Evolutionary conservation across 2,888 invertebrate genomes (phyloP).

Genomic region (Atherix ibis): DNA sequence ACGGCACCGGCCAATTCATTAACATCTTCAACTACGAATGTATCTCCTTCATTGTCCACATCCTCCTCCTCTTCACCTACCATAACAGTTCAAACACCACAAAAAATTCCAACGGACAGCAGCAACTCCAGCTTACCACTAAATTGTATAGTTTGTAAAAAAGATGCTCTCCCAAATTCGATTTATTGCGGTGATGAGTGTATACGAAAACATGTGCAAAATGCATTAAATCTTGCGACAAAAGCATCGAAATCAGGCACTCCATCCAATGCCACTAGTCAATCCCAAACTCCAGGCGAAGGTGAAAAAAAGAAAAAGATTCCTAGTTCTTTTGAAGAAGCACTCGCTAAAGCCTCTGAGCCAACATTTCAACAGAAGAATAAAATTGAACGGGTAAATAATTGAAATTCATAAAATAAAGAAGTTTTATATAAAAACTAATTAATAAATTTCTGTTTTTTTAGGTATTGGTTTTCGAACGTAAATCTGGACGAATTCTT

Average conservation of each 20-base stretch:
- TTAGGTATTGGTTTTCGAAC: constrained; percentile 64
- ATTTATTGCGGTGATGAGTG: constrained; percentile 84
- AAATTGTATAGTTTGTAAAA: constrained; percentile 62
- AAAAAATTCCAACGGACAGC: too few relatives aligned
- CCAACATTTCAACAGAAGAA: constrained; percentile 19
- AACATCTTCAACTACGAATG: too few relatives aligned
- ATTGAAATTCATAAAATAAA: too few relatives aligned
- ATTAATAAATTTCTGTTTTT: too few relatives aligned
- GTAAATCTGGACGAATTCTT: constrained; percentile 56
- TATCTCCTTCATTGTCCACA: background rate
- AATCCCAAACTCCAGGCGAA: constrained; percentile 15
- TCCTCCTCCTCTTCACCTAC: background rate
- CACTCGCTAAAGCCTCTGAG: constrained; percentile 22
- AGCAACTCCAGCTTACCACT: constrained; percentile 9
- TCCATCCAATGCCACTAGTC: constrained; percentile 10
- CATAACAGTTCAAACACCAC: constrained; percentile 7
- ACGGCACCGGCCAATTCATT: background rate
- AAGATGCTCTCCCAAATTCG: constrained; percentile 57
- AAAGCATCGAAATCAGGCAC: constrained; percentile 19
- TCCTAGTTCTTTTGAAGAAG: constrained; percentile 29
- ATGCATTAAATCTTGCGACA: constrained; percentile 30
- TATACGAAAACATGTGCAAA: constrained; percentile 69
- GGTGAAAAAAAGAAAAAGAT: constrained; percentile 24
- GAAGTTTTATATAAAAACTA: too few relatives aligned
- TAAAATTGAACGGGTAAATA: constrained; percentile 25